Evolutionary conservation across 2,888 invertebrate genomes (phyloP), one percentile per base, ranked within the genome.

Genomic region (Pyrocoelia pectoralis): DNA sequence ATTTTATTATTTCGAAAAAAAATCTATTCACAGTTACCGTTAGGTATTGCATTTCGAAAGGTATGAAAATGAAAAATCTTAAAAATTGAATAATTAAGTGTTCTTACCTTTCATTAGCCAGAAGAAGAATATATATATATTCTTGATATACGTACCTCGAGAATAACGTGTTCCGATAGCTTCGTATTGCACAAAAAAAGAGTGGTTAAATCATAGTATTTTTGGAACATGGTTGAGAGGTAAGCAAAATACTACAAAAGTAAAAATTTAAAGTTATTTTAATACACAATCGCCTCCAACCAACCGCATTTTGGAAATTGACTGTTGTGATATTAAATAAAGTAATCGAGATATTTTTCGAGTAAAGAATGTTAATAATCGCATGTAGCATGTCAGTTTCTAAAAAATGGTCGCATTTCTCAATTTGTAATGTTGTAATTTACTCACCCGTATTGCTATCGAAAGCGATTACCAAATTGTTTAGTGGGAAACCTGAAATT

Each of bases 81-180:
- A n/a, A n/a, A n/a, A n/a, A n/a, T n/a, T n/a, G n/a, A n/a, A n/a
- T n/a, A n/a, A n/a, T n/a, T n/a, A n/a, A n/a, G n/a, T n/a, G n/a
- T n/a, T n/a, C n/a, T n/a, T n/a, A n/a, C n/a, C n/a, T n/a, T n/a
- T n/a, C n/a, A n/a, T n/a, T n/a, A n/a, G n/a, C n/a, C n/a, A n/a
- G 24, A 24, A 24, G 8, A 24, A 24, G 8, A 24, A n/a, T n/a
- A n/a, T n/a, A n/a, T n/a, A 6, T 24, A 24, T 24, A 24, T 24
- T 6, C 55, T 63, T 8, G n/a, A 12, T 33, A 15, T 62, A 64
- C 70, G 75, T 79, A 87, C 87, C 83, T 87, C 85, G 50, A 77
- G 72, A 12, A 88, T 73, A 56, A 88, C 79, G 66, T 81, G 81
- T 76, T 88, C 87, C 65, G 86, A 86, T 70, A 86, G 82, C 54